Base-by-base conservation (phyloP, 2,888 invertebrate genomes). In the Seira ritae region DNA sequence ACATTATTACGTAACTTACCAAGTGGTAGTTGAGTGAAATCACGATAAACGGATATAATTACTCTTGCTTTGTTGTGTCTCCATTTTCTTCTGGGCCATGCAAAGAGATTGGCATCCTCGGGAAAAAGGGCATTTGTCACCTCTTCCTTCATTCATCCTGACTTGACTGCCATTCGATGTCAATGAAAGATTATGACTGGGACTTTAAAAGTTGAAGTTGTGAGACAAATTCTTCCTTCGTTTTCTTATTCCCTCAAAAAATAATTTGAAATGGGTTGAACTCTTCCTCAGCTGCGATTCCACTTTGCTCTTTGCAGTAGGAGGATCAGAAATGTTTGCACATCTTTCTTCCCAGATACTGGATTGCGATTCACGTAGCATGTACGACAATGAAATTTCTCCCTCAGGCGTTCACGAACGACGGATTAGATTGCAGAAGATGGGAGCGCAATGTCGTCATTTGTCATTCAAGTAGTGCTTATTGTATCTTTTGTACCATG, bases 391-490 rank as follows among this genome's bases (percentile, higher is more conserved):
- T 50, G 12, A 50, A 50, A 50, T 65, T 22, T 37, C 42, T 67
- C 67, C 74, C 65, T 46, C 8, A 74, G 74, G 74, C 74, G 46
- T 74, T 74, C 74, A 74, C 67, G 73, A 74, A 71, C 42, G 20
- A 42, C 22, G 37, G 46, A 31, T 66, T 22, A 31, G 37, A 24
- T 15, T 20, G 66, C 42, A 74, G 69, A 19, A 69, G 8, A 62
- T 42, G 19, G 31, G 19, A 60, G 42, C 62, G 24, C 62, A 37
- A 62, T 62, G 74, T 74, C 74, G 24, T 66, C 74, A 74, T 74
- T 74, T 74, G 74, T 66, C 74, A 66, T 74, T 74, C 74, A 20
- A 65, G 42, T 74, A 42, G 65, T 65, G 42, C 23, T 42, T 65
- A 17, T 71, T 50, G 62, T 62, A 24, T 10, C 62, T 37, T 50